Evolutionary conservation across 2,113 vertebrate species (phyloP).

Genomic region (Collichthys lucidus): DNA sequence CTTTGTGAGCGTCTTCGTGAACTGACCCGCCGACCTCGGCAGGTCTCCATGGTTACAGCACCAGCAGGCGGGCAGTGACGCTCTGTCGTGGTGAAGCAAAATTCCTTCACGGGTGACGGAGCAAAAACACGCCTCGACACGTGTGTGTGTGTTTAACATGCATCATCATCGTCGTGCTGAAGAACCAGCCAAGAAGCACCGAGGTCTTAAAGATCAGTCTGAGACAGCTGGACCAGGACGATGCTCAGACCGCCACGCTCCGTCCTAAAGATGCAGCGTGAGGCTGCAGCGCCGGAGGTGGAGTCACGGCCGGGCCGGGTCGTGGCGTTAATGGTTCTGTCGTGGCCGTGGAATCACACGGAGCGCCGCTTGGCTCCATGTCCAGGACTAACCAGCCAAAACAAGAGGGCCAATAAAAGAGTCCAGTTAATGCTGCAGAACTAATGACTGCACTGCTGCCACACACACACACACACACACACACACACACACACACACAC

Average conservation of each 20-base stretch:
- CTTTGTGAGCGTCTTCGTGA: not conserved
- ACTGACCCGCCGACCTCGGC: not conserved
- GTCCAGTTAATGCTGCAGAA: slow-evolving; percentile 74
- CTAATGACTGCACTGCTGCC: slow-evolving; percentile 66
- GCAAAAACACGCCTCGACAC: slow-evolving; percentile 16
- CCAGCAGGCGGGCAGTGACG: slow-evolving; percentile 11
- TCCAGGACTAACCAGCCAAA: slow-evolving; percentile 67
- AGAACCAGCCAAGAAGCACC: no score
- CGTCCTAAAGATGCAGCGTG: slow-evolving; percentile 3
- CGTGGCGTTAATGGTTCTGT: slow-evolving; percentile 19
- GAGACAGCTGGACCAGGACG: no score
- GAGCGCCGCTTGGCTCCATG: slow-evolving; percentile 57
- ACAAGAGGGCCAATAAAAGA: slow-evolving; percentile 65
- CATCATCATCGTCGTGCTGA: no score
- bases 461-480: not conserved
- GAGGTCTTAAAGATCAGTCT: not conserved
- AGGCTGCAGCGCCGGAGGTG: not conserved
- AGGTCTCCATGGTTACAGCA: slow-evolving; percentile 37
- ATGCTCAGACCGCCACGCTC: not conserved
- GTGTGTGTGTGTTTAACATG: no score
- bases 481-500: not conserved
- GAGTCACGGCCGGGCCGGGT: slow-evolving; percentile 22
- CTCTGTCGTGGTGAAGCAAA: slow-evolving; percentile 24
- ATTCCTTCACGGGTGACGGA: slow-evolving; percentile 49
- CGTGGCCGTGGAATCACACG: slow-evolving; percentile 39